Evolutionary conservation across 2,113 vertebrate species (phyloP).

Genomic region (Psilopsiagon aurifrons): DNA sequence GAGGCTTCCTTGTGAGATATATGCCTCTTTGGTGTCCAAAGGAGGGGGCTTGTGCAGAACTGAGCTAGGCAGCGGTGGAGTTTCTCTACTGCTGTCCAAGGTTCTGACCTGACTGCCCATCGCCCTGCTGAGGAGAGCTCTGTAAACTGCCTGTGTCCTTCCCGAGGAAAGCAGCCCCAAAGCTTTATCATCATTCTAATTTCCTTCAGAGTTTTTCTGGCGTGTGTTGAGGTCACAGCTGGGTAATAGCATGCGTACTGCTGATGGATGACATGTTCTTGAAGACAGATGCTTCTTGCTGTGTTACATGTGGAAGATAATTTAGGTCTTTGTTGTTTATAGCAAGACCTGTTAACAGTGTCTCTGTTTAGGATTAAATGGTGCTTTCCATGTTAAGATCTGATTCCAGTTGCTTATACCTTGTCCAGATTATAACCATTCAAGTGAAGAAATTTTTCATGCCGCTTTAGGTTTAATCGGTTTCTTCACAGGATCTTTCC

Average conservation of each 20-base stretch:
- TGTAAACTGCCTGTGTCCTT: fast-evolving
- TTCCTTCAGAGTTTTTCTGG: background rate
- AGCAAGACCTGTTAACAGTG: background rate
- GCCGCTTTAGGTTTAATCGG: background rate
- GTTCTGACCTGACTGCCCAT: slow-evolving; percentile 58
- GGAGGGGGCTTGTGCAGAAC: background rate
- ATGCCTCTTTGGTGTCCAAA: background rate
- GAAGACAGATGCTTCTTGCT: background rate
- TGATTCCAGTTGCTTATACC: background rate
- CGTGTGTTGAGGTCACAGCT: background rate
- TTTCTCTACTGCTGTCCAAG: slow-evolving; percentile 70
- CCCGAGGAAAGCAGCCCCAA: fast-evolving
- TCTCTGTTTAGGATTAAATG: background rate
- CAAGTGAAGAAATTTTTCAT: background rate
- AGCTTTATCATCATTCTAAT: fast-evolving
- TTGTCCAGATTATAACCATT: background rate
- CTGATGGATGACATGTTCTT: too few relatives aligned
- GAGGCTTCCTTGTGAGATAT: background rate
- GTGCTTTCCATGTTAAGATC: background rate
- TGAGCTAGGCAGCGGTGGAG: background rate
- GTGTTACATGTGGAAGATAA: background rate
- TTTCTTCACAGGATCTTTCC: background rate
- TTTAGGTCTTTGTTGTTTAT: background rate
- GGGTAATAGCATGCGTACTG: fast-evolving
- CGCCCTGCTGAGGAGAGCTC: background rate